Percentiles rank a stretch among this genome's conserved stretches.
Evolutionary conservation across 2,113 vertebrate genomes (phyloP).

Genomic region (Sebastes fasciatus): DNA sequence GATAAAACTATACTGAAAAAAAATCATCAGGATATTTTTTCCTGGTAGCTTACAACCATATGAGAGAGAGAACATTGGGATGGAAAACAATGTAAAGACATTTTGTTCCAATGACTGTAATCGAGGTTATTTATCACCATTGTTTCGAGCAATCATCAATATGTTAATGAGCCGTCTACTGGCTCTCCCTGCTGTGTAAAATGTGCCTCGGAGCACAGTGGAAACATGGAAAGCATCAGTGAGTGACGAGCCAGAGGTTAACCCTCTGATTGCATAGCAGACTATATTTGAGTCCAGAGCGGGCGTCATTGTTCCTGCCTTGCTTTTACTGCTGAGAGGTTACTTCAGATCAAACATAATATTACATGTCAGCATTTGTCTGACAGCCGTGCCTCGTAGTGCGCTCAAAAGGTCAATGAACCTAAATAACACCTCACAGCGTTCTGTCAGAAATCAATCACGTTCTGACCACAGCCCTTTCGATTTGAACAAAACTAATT

Average conservation of each 20-base stretch:
- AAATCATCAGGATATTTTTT: not conserved
- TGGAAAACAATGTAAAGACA: not conserved
- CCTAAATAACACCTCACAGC: conserved; percentile 31
- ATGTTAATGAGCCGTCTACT: conserved; percentile 45
- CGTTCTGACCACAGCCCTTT: not conserved
- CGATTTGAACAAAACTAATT: not conserved
- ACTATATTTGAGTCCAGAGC: conserved; percentile 31
- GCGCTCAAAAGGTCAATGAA: conserved; percentile 56
- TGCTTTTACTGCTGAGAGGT: conserved; percentile 61
- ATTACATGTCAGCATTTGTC: conserved; percentile 65
- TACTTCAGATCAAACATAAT: conserved; percentile 69
- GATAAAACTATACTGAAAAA: not conserved
- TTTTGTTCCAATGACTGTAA: conserved; percentile 30
- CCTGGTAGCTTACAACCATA: not conserved
- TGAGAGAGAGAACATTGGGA: not conserved
- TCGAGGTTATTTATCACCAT: conserved; percentile 35
- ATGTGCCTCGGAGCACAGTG: conserved; percentile 13
- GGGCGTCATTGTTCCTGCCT: conserved; percentile 40
- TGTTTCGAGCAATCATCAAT: conserved; percentile 39
- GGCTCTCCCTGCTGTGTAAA: conserved; percentile 40
- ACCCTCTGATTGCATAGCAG: conserved; percentile 30
- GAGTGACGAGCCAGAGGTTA: conserved; percentile 37
- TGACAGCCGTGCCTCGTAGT: conserved; percentile 10
- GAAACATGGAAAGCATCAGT: conserved; percentile 26
- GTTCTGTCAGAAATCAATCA: not conserved